phyloP scores from a whole-genome alignment of 2,797 vertebrate genomes.

The Vultur gryphus region DNA sequence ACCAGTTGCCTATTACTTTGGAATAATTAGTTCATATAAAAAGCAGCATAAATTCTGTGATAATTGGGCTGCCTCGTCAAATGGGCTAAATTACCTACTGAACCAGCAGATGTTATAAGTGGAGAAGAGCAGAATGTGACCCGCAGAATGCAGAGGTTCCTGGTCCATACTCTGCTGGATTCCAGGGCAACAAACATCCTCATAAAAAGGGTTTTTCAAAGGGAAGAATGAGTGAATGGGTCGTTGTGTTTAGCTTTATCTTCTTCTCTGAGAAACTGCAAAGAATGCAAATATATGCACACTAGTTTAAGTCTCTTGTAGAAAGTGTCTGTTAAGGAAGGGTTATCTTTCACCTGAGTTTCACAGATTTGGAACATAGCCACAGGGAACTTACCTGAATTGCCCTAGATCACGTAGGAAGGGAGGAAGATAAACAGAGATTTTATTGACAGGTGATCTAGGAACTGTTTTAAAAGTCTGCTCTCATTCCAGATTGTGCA shows the following conservation, averaged over 20 bases:
- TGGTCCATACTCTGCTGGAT: not conserved
- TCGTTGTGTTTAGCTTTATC: not conserved
- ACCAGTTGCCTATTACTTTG: not conserved
- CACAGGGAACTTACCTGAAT: not conserved
- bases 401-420: not conserved
- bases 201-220: not conserved
- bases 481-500: not conserved
- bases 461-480: not conserved
- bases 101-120: not conserved
- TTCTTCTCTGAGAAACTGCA: not conserved
- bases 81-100: not conserved
- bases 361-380: not conserved
- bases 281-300: not conserved
- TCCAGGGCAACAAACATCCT: not conserved
- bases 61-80: not conserved
- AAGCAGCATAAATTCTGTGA: not conserved
- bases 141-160: not conserved
- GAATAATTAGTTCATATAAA: not conserved
- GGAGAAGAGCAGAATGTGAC: not conserved
- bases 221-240: not conserved
- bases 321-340: not conserved
- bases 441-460: not conserved
- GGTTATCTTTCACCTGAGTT: not conserved
- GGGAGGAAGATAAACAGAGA: not conserved
- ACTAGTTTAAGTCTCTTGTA: not conserved